phyloP scores from a whole-genome alignment of 2,888 invertebrate species.

The Cosmopolites sordidus region DNA sequence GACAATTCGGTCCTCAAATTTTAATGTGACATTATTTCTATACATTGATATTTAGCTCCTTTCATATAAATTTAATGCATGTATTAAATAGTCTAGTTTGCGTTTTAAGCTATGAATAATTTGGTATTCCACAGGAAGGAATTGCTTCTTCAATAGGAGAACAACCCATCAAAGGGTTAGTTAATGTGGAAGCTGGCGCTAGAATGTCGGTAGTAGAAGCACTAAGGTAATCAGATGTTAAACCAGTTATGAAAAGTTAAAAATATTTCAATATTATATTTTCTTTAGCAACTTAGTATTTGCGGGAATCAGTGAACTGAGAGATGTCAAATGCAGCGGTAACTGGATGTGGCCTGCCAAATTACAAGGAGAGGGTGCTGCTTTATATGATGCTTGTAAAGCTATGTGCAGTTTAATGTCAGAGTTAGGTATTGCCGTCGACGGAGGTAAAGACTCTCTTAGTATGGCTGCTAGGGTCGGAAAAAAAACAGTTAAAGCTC shows the following conservation, averaged over 20 bases:
- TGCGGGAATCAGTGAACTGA: conserved; percentile 59
- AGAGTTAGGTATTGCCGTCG: conserved; percentile 73
- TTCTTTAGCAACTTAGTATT: conserved; percentile 77
- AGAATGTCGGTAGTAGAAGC: conserved; percentile 94
- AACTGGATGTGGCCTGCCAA: conserved; percentile 99
- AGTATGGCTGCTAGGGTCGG: conserved; percentile 93
- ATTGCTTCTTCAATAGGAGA: conserved; percentile 95
- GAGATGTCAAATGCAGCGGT: conserved; percentile 97
- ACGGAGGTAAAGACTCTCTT: conserved; percentile 93
- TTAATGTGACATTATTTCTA: too few relatives aligned
- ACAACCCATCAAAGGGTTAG: conserved; percentile 89
- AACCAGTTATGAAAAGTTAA: too few relatives aligned
- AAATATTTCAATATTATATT: too few relatives aligned
- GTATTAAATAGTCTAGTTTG: not conserved
- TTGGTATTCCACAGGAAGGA: conserved; percentile 55
- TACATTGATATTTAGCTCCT: too few relatives aligned
- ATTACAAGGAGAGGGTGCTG: conserved; percentile 85
- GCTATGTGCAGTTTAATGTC: conserved; percentile 86
- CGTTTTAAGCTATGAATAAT: not conserved
- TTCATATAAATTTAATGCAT: too few relatives aligned
- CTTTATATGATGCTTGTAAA: conserved; percentile 78
- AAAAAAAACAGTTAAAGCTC: conserved; percentile 65
- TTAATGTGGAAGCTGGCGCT: conserved; percentile 82
- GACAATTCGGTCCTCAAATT: too few relatives aligned
- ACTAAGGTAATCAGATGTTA: conserved; percentile 12